Evolutionary conservation across 2,797 vertebrate genomes (phyloP), one percentile per base, ranked within the genome.

Genomic region (Betta splendens): DNA sequence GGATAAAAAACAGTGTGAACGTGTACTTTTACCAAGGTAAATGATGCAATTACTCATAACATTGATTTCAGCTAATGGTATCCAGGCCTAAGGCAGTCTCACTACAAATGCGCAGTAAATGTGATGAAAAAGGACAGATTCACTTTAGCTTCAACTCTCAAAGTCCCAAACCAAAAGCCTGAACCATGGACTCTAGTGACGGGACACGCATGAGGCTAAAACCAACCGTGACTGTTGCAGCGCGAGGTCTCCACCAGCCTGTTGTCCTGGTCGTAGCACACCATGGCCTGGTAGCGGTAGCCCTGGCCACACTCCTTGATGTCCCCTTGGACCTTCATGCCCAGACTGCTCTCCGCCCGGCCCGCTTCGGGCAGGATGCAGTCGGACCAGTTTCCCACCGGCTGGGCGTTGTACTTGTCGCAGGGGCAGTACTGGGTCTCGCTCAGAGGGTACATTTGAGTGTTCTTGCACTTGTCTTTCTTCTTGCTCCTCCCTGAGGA

Each of bases 391-490:
- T 98, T 96, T 8, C 97, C 97, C 85, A 99, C 94, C 0, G 97
- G 94, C 85, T 98, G 97, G 13, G 96, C 96, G 0, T 93, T 98
- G 81, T 98, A 98, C 75, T 98, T 99, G 88, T 98, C 94, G 70
- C 97, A 99, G 0, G 96, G 97, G 67, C 97, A 99, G 84, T 97
- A 98, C 81, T 98, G 97, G 16, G 95, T 99, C 90, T 99, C 97
- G 1, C 92, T 96, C 75, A 99, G 79, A 1, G 97, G 95, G 83
- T 96, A 97, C 69, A 94, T 79, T 37, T 99, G 97, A 10, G 93
- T 94, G 86, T 98, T 98, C 88, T 93, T 96, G 79, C 97, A 99
- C 74, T 96, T 96, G 61, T 98, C 97, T 55, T 92, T 98, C 86
- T 98, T 98, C 87, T 98, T 99, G 85, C 97, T 99, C 82, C 97